These are phyloP conservation scores for Cyphomyrus discorhynchus DNA, from an alignment of 2,113 vertebrate species.

Conservation along the genomic window DNA sequence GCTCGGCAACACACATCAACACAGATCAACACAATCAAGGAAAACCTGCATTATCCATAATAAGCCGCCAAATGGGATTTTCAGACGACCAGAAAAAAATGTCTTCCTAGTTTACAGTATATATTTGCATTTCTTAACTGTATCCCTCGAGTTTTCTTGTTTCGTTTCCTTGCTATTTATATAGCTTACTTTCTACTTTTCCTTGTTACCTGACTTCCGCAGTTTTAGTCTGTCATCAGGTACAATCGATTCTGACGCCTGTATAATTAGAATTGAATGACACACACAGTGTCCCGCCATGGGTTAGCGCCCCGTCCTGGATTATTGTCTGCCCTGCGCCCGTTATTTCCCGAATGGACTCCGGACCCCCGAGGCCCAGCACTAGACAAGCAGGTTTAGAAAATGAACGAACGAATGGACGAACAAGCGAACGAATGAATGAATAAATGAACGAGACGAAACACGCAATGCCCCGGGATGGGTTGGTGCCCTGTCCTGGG, in stretches of 20 bases:
- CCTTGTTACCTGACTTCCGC: neutral
- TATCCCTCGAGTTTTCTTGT: neutral
- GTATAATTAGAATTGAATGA: neutral
- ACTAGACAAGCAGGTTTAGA: neutral
- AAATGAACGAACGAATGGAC: neutral
- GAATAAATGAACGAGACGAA: neutral
- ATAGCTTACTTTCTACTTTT: neutral
- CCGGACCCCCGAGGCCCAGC: neutral
- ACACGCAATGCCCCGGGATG: neutral
- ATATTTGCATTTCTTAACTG: neutral
- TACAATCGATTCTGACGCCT: neutral
- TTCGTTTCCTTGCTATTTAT: neutral
- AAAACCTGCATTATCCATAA: neutral
- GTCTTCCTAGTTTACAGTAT: neutral
- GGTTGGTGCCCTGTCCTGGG: neutral
- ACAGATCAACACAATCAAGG: constrained; percentile 20
- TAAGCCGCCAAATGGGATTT: neutral
- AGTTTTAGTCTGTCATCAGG: neutral
- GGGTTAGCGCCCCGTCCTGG: neutral
- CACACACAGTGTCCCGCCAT: neutral
- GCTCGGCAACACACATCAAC: constrained; percentile 29
- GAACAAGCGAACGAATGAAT: neutral
- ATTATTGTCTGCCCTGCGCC: neutral
- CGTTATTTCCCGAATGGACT: neutral
- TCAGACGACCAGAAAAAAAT: neutral